phyloP scores from a whole-genome alignment of 1,140 invertebrate species.

The Bombus confusus region DNA sequence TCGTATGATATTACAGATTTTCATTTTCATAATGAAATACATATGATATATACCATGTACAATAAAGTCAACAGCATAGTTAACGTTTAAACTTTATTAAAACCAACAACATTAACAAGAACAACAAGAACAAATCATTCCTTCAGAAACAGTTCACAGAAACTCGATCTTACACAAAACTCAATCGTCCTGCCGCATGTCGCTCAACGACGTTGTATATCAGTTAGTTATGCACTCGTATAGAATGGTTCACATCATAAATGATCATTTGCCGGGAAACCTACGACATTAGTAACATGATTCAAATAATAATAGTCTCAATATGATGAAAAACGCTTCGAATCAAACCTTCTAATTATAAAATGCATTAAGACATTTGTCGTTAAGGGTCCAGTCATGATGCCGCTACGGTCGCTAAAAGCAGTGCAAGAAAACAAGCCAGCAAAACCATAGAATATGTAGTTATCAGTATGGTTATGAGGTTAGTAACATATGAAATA shows the following conservation, averaged over 20 bases:
- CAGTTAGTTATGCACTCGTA: conserved; percentile 47
- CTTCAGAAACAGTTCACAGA: conserved; percentile 49
- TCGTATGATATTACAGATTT: not conserved
- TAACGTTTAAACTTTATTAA: conserved; percentile 71
- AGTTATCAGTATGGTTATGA: conserved; percentile 55
- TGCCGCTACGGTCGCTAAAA: conserved; percentile 61
- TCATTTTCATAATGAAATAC: not conserved
- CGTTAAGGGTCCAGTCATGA: conserved; percentile 46
- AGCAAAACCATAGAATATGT: conserved; percentile 57
- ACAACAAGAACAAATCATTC: conserved; percentile 63
- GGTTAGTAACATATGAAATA: conserved; percentile 60
- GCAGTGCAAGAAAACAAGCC: conserved; percentile 68
- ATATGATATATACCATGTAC: not conserved
- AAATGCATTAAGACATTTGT: conserved; percentile 41
- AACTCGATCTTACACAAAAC: conserved; percentile 50
- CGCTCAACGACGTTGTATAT: conserved; percentile 51
- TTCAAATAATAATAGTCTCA: conserved; percentile 48
- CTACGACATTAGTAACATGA: conserved; percentile 69
- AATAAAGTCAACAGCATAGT: conserved; percentile 28
- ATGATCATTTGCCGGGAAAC: conserved; percentile 59
- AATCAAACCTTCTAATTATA: conserved; percentile 31
- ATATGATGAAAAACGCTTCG: conserved; percentile 30
- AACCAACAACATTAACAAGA: conserved; percentile 70
- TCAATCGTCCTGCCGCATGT: conserved; percentile 49
- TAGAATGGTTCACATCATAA: conserved; percentile 48